Base-by-base conservation (phyloP, 2,797 vertebrate species). In the Lepus townsendii region DNA sequence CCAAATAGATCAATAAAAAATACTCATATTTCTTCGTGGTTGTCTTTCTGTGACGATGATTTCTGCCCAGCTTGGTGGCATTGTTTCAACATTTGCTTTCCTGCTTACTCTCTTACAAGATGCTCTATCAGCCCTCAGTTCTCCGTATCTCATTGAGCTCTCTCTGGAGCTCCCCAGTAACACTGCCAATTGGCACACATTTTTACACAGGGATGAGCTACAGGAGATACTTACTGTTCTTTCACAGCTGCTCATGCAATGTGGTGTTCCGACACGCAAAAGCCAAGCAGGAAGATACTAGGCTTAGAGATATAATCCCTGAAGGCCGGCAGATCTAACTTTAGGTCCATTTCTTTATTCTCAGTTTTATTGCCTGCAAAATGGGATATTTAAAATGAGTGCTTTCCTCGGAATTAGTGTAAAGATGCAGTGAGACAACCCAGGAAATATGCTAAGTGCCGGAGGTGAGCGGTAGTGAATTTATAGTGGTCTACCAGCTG, bases 1-100 rank as follows among this genome's bases (percentile, higher is more conserved):
- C 35, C 10, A 84, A 76, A 83, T 27, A 76, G 27, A 63, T 32
- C 52, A 47, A 52, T 85, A 90, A 69, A 93, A 65, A 85, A 69
- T 82, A 76, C 17, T 7, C 3, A 60, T 26, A 27, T 84, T 84
- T 88, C 76, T 71, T 82, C 60, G 17, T 5, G 71, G 2, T 66
- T 62, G n/a, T 65, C 79, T 84, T 92, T 92, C 35, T 50, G 0
- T 35, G 2, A 88, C 19, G 69, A 60, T 57, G 16, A 57, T 57
- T 57, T 62, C 14, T 68, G 54, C 32, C 86, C 16, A 85, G 30
- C 22, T 79, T 38, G 30, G 54, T n/a, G 50, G 47, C 0, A 3
- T 62, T n/a, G 3, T 52, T 16, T 50, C 35, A 32, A 4, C 3
- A 17, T 47, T 89, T 86, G 30, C 38, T 32, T 52, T 89, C 27